Percentiles rank a stretch among this genome's conserved stretches.
These are phyloP conservation scores for Sapajus apella DNA, from an alignment of 2,113 vertebrate genomes.

Conservation along the genomic window DNA sequence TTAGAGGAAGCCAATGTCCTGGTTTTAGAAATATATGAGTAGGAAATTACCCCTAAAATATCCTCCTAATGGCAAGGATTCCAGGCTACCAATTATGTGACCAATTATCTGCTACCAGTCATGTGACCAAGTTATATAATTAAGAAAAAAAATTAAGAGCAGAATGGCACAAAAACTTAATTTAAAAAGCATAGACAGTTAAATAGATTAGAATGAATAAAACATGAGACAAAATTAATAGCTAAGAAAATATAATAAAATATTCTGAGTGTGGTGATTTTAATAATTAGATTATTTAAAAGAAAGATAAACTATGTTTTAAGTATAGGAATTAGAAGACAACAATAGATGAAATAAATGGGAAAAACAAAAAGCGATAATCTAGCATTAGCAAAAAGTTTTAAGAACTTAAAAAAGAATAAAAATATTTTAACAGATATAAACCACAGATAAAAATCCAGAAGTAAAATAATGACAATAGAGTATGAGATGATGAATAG, in stretches of 20 bases:
- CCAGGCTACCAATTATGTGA: background rate
- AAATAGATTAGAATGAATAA: background rate
- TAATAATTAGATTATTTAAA: background rate
- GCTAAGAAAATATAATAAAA: background rate
- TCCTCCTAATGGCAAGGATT: background rate
- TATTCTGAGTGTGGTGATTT: background rate
- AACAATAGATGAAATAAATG: background rate
- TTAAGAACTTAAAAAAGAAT: background rate
- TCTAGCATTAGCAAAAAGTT: background rate
- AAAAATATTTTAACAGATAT: background rate
- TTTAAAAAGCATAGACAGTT: background rate
- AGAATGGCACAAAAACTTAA: background rate
- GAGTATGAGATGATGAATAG: background rate
- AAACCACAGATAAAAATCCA: background rate
- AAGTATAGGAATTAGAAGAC: background rate
- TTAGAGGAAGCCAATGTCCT: background rate
- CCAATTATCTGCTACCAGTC: background rate
- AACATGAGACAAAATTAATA: background rate
- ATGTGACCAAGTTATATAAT: background rate
- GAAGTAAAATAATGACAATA: background rate
- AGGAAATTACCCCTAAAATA: background rate
- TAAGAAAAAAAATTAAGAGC: background rate
- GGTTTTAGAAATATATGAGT: background rate
- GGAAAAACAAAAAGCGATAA: background rate
- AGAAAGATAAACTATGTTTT: background rate